Percentiles rank a stretch among this genome's conserved stretches.
phyloP scores from a whole-genome alignment of 1,140 invertebrate species.

The Psix sp. region DNA sequence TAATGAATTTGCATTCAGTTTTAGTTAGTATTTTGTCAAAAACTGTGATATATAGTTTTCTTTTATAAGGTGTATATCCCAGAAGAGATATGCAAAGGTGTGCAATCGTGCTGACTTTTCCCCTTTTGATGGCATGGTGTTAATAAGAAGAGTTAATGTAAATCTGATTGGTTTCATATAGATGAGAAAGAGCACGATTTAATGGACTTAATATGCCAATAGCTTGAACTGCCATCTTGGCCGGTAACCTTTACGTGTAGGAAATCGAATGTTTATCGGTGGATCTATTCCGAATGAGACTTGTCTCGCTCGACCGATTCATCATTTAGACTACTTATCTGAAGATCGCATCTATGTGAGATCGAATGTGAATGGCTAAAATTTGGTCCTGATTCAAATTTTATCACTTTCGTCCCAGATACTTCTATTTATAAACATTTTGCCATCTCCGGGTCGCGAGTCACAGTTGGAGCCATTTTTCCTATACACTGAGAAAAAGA shows the following conservation, averaged over 20 bases:
- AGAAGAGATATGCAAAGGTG: conserved; percentile 3
- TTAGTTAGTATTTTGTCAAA: no score
- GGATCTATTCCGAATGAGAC: conserved; percentile 47
- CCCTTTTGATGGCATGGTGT: conserved; percentile 14
- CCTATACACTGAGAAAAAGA: conserved; percentile 22
- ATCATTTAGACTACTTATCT: conserved; percentile 38
- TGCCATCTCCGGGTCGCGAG: conserved; percentile 9
- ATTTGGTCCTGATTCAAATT: conserved; percentile 42
- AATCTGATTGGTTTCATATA: conserved; percentile 40
- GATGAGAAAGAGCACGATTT: conserved; percentile 33
- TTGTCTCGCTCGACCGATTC: conserved; percentile 30
- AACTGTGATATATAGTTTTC: conserved; percentile 8
- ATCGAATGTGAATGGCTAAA: conserved; percentile 47
- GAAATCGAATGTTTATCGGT: conserved; percentile 46
- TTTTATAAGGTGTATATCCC: conserved; percentile 3
- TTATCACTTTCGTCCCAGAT: conserved; percentile 35
- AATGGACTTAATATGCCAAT: conserved; percentile 52
- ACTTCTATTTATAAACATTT: conserved; percentile 45
- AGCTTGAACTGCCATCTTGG: conserved; percentile 37
- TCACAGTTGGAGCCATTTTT: conserved; percentile 21
- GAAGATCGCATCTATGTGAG: conserved; percentile 29
- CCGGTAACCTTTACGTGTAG: conserved; percentile 41
- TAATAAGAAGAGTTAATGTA: conserved; percentile 31
- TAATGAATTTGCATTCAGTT: no score
- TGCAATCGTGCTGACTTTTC: conserved; percentile 12